Evolutionary conservation across 53 echinoderm and acorn worm genomes (phyloP).

Genomic region (Patiria pectinifera): DNA sequence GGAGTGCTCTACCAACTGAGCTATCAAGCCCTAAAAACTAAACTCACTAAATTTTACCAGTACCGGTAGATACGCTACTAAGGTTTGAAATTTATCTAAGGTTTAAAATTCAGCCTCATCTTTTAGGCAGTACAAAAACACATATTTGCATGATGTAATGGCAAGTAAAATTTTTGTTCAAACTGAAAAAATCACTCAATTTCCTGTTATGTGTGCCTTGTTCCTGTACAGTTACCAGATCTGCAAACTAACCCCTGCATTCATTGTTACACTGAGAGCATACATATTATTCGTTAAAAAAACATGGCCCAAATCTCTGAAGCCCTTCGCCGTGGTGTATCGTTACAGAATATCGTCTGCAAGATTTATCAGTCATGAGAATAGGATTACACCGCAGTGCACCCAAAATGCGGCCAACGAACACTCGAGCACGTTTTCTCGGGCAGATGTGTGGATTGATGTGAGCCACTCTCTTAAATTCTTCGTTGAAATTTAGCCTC

Average conservation of each 20-base stretch:
- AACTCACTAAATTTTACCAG: too few species aligned
- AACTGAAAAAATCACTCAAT: too few species aligned
- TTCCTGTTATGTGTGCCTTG: background rate
- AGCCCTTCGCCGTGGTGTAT: background rate
- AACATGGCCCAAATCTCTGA: background rate
- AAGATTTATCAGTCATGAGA: conserved; percentile 8
- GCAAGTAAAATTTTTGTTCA: too few species aligned
- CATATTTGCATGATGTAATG: too few species aligned
- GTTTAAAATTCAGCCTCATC: too few species aligned
- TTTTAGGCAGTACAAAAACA: too few species aligned
- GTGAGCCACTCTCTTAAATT: background rate
- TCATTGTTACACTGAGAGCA: background rate
- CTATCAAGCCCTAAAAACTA: too few species aligned
- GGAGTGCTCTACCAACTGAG: too few species aligned
- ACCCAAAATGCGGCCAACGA: background rate
- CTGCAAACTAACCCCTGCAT: background rate
- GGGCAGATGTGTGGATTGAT: conserved; percentile 7
- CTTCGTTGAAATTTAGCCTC: background rate
- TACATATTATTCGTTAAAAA: background rate
- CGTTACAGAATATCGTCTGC: background rate
- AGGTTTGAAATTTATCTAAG: too few species aligned
- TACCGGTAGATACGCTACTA: too few species aligned
- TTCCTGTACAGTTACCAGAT: background rate
- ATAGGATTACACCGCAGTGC: conserved; percentile 13
- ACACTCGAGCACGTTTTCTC: background rate